These are phyloP conservation scores for Melospiza georgiana DNA, from an alignment of 2,113 vertebrate genomes.

Conservation along the genomic window DNA sequence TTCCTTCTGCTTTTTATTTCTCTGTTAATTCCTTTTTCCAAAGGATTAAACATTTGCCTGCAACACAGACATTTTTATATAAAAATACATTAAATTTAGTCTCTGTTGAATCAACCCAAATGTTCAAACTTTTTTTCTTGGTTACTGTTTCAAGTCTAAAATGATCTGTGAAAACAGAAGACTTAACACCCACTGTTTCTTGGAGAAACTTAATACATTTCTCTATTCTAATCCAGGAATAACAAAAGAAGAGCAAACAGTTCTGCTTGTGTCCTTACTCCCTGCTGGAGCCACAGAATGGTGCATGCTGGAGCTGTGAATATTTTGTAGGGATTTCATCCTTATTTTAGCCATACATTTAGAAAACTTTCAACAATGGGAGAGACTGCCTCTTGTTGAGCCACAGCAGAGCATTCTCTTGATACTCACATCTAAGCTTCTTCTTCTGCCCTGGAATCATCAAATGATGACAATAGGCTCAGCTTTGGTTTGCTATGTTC, in stretches of 20 bases:
- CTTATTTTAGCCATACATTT: background rate
- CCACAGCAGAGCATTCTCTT: background rate
- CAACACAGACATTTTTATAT: background rate
- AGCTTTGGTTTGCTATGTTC: background rate
- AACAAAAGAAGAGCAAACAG: background rate
- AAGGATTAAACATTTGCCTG: background rate
- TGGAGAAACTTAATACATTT: background rate
- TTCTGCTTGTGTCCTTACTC: background rate
- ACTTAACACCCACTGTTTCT: background rate
- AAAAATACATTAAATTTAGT: slow-evolving; percentile 17
- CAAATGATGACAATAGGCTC: background rate
- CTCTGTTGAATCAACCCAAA: background rate
- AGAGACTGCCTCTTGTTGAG: background rate
- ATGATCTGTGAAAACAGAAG: background rate
- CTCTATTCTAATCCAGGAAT: background rate
- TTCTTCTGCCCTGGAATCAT: background rate
- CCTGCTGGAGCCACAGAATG: background rate
- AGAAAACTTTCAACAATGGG: background rate
- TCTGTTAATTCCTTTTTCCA: background rate
- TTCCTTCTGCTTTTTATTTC: background rate
- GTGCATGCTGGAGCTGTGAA: background rate
- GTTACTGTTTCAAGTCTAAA: slow-evolving; percentile 13
- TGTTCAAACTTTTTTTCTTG: background rate
- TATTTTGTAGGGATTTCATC: background rate
- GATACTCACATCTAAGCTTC: background rate